phyloP scores from a whole-genome alignment of 2,888 invertebrate genomes.

The Zootermopsis nevadensis region DNA sequence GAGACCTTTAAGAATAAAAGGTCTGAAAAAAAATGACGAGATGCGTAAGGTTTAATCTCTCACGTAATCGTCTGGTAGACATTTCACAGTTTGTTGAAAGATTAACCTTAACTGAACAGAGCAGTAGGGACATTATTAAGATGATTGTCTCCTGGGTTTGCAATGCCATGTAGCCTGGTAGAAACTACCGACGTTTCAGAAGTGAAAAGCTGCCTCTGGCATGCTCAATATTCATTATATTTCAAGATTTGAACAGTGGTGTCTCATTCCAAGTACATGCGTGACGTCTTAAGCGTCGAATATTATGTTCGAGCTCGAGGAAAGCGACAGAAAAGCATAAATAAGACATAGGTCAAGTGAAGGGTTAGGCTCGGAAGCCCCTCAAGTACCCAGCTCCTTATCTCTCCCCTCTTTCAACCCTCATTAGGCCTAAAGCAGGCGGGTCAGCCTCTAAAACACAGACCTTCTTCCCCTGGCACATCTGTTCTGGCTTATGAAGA shows the following conservation, averaged over 20 bases:
- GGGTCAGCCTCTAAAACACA: neutral
- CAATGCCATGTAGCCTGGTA: too few relatives aligned
- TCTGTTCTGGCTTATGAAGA: neutral
- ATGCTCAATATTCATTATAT: neutral
- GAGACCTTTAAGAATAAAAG: too few relatives aligned
- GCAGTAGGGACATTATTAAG: too few relatives aligned
- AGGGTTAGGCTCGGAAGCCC: neutral
- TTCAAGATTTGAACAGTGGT: neutral
- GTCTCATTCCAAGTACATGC: neutral
- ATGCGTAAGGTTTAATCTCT: too few relatives aligned
- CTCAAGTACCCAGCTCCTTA: neutral
- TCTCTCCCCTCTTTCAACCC: neutral
- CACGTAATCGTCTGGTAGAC: too few relatives aligned
- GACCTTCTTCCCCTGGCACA: slow-evolving; percentile 1
- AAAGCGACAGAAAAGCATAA: neutral
- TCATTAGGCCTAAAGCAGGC: slow-evolving; percentile 7
- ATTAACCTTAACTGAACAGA: too few relatives aligned
- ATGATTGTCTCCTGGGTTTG: too few relatives aligned
- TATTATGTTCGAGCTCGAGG: neutral
- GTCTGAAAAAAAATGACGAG: too few relatives aligned
- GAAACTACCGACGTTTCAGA: too few relatives aligned
- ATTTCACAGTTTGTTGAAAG: too few relatives aligned
- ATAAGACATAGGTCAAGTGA: neutral
- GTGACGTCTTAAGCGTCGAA: neutral
- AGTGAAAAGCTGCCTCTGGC: too few relatives aligned